Percentiles rank a stretch among this genome's conserved stretches.
Conservation (phyloP, 2,797 vertebrate genomes). For the Enteromius viviparus region DNA sequence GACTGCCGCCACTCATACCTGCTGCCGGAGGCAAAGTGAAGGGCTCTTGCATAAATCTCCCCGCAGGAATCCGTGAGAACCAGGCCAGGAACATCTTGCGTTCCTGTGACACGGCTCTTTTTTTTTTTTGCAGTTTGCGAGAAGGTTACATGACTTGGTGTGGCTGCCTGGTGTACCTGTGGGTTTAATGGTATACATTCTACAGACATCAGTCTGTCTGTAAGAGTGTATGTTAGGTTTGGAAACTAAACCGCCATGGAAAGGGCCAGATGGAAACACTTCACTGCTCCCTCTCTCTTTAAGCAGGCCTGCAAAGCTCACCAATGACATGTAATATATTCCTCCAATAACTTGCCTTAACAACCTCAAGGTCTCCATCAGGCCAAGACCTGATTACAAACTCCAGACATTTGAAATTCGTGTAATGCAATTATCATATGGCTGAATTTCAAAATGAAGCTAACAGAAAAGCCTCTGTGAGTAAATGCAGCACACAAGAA, state of each 20-base stretch:
- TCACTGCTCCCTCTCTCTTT: conserved; percentile 12
- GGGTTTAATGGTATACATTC: conserved; percentile 22
- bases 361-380: conserved; percentile 47
- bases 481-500: conserved; percentile 38
- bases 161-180: conserved; percentile 1
- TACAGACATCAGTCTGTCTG: conserved; percentile 22
- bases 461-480: conserved; percentile 18
- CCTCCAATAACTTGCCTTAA: conserved; percentile 52
- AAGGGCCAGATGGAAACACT: conserved; percentile 49
- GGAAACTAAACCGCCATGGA: conserved; percentile 22
- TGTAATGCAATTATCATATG: conserved; percentile 27
- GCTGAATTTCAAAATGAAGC: conserved; percentile 16
- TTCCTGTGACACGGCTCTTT: conserved; percentile 48
- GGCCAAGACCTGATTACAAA: conserved; percentile 41
- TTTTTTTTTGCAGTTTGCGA: background rate
- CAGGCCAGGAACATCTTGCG: conserved; percentile 32
- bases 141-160: background rate
- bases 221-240: conserved; percentile 35
- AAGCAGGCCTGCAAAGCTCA: conserved; percentile 33
- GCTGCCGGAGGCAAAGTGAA: conserved; percentile 76
- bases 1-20: conserved; percentile 77
- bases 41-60: conserved; percentile 73
- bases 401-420: conserved; percentile 38
- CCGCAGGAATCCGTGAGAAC: conserved; percentile 71
- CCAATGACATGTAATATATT: conserved; percentile 51